phyloP scores from a whole-genome alignment of 2,888 invertebrate genomes.

The Athalia circularis region DNA sequence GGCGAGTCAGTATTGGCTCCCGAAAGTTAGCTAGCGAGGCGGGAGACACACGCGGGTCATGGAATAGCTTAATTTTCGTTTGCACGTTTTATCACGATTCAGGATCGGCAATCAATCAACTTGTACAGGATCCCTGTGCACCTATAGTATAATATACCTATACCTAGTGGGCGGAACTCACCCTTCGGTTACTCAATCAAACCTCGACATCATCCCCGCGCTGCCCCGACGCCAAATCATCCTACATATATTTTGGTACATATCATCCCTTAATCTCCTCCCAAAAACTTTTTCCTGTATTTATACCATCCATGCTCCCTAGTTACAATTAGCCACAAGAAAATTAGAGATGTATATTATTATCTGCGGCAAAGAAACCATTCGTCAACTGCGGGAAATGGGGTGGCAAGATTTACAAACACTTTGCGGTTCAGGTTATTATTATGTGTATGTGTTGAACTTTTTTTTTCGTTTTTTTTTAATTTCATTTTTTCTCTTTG shows the following conservation, averaged over 20 bases:
- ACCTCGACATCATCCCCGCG: constrained; percentile 14
- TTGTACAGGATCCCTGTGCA: constrained; percentile 13
- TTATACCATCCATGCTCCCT: background rate
- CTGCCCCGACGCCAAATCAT: no score
- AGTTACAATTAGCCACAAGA: constrained; percentile 26
- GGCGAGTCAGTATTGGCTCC: constrained; percentile 19
- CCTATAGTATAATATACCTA: no score
- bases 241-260: no score
- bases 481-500: no score
- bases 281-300: background rate
- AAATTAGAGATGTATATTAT: constrained; percentile 19
- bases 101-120: constrained; percentile 43
- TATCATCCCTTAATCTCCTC: no score
- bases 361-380: background rate
- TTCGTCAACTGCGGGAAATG: background rate
- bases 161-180: constrained; percentile 15
- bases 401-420: background rate
- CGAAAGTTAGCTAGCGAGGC: background rate
- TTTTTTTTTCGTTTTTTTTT: no score
- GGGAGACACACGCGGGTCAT: background rate
- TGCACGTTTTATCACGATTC: constrained; percentile 33
- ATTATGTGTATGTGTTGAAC: background rate
- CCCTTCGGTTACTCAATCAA: constrained; percentile 44
- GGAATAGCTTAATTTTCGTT: constrained; percentile 35
- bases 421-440: background rate